Evolutionary conservation across 2,888 invertebrate genomes (phyloP), one percentile per base, ranked within the genome.

Genomic region (Clusia tigrina): DNA sequence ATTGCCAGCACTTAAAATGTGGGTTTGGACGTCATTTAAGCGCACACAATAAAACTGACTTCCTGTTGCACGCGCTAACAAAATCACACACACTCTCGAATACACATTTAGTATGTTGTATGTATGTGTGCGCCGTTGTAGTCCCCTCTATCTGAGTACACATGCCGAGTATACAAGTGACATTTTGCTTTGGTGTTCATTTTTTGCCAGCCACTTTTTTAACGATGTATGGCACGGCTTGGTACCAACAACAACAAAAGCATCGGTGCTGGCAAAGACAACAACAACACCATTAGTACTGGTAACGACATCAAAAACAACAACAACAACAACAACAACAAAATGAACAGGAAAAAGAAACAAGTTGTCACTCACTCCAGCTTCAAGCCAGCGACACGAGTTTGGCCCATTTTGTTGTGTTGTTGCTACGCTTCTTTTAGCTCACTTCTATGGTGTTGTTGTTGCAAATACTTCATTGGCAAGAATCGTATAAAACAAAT

Each of bases 301-400:
- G 32, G 32, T 42, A 42, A 42, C n/a, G n/a, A 42, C 42, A 15
- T 3, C 42, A 48, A 32, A 12, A 32, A 48, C 57, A 58, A 58
- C 22, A 56, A 23, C 56, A 56, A 38, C 42, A 56, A 56, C 25
- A 58, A 58, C 57, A 46, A 25, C 18, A 46, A 23, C 6, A 54
- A 32, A 26, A 53, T 15, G n/a, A 12, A 53, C 23, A 24, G 3
- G 24, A 22, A 20, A 20, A 24, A 15, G 32, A 54, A 38, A 23
- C 22, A 23, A 58, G 61, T 63, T 67, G 60, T 60, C 52, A 58
- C 58, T n/a, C n/a, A n/a, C n/a, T n/a, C n/a, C n/a, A n/a, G n/a
- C n/a, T 63, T 60, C 51, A 20, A 15, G 26, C 6, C 23, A 17
- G 54, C 32, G 32, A 54, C 12, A 52, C 24, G 17, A 20, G 10